Conservation (phyloP, 1,140 invertebrate species). For the Drosophila pachea region DNA sequence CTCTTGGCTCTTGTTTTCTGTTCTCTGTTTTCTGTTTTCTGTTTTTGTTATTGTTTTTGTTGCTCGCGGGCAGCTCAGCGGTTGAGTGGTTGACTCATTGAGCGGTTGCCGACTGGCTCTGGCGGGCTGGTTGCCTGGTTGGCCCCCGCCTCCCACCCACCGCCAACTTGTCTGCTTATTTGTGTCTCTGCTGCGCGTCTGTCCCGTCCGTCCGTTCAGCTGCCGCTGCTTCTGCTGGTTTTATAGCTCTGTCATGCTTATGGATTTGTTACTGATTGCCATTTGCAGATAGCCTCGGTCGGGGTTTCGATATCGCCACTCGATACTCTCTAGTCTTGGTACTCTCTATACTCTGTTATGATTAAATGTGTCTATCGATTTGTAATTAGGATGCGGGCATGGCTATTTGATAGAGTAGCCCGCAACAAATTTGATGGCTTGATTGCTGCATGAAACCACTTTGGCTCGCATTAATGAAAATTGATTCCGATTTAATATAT, state of each 20-base stretch:
- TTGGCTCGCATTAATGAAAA: slow-evolving; percentile 23
- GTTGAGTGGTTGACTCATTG: slow-evolving; percentile 1
- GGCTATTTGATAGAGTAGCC: slow-evolving; percentile 38
- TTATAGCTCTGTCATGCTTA: slow-evolving; percentile 74
- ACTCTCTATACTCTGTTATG: slow-evolving; percentile 36
- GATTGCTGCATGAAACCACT: slow-evolving; percentile 18
- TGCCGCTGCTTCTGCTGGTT: slow-evolving; percentile 23
- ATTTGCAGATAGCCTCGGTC: slow-evolving; percentile 55
- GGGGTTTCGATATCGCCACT: slow-evolving; percentile 26
- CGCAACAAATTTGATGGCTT: slow-evolving; percentile 38
- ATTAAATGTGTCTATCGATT: slow-evolving; percentile 68
- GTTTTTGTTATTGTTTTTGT: slow-evolving; percentile 22
- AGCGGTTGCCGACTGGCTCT: slow-evolving; percentile 16
- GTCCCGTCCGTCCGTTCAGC: slow-evolving; percentile 19
- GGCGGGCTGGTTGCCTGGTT: slow-evolving; percentile 2
- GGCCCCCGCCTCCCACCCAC: no score
- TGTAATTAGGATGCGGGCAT: slow-evolving; percentile 52
- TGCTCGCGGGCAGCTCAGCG: slow-evolving; percentile 20
- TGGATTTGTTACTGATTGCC: slow-evolving; percentile 74
- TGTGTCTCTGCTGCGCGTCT: slow-evolving; percentile 31
- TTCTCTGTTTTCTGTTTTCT: not conserved
- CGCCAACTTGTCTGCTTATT: slow-evolving; percentile 32
- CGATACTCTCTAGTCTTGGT: not conserved
- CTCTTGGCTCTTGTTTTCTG: no score
- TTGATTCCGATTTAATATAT: slow-evolving; percentile 18